Base-by-base conservation (phyloP, 2,113 vertebrate species). In the Grammomys dolichurus region DNA sequence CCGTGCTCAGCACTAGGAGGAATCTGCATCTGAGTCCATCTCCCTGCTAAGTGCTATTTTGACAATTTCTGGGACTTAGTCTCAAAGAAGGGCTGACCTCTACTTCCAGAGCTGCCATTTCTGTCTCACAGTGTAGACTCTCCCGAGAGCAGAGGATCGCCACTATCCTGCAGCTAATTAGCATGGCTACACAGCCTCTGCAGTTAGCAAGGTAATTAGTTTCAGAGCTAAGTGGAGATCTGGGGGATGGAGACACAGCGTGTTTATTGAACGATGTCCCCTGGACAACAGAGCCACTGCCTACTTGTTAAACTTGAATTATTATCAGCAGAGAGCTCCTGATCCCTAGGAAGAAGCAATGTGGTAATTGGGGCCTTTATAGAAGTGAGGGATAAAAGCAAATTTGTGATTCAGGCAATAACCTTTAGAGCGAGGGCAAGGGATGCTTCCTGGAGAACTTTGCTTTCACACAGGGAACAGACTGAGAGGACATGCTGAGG, bases 121-220 rank as follows among this genome's bases (percentile, higher is more conserved):
- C 81, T 69, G 36, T 43, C 24, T 1, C 51, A 40, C 48, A 28
- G 12, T 63, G 88, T 95, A 77, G 22, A 31, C 92, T 86, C 90
- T 88, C 70, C 48, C 2, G 75, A 96, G 88, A 96, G 40, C 16
- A 48, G 54, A 65, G 85, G 48, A n/a, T 33, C 48, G 85, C 56
- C 85, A 12, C 54, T 0, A 26, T 76, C 90, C 84, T 93, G 97
- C 58, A 28, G 84, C 96, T 98, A 96, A 96, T 98, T 98, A 98
- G 95, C 96, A 93, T 90, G 93, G 84, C 96, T 91, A 58, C 0
- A 11, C 95, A 88, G 87, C 94, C 78, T 97, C 91, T 97, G 92
- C 58, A 54, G 97, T 97, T 97, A 98, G 96, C 93, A 90, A 96
- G 12, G 0, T 98, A 97, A 98, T 98, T 98, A 98, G 97, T 97